These are phyloP conservation scores for Acipenser transmontanus DNA, from an alignment of 2,797 vertebrate species.

Conservation along the genomic window DNA sequence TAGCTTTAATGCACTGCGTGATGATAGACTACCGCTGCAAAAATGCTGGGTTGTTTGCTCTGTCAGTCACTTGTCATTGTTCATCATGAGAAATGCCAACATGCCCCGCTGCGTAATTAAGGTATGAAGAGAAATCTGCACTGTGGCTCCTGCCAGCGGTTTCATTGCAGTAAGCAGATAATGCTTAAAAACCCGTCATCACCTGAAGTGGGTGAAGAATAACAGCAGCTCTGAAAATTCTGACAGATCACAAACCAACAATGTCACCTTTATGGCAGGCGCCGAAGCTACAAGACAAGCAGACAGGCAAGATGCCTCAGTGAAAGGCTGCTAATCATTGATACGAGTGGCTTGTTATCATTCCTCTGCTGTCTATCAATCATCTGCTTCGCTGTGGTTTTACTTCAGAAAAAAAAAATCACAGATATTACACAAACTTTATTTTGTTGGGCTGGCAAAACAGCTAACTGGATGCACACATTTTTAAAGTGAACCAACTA, in stretches of 20 bases:
- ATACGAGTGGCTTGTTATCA: conserved; percentile 63
- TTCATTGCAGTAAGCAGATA: background rate
- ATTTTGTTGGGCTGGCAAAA: no score
- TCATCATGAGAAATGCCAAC: background rate
- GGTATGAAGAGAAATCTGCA: background rate
- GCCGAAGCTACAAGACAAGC: conserved; percentile 10
- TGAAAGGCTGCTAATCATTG: conserved; percentile 35
- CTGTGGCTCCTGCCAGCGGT: background rate
- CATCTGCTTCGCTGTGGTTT: conserved; percentile 28
- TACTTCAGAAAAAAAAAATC: no score
- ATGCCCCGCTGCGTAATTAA: background rate
- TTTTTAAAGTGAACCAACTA: no score
- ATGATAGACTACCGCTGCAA: no score
- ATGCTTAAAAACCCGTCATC: background rate
- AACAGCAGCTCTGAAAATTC: conserved; percentile 41
- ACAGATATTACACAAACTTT: no score
- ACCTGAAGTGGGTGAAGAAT: conserved; percentile 1
- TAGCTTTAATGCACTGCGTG: no score
- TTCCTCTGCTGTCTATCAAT: conserved; percentile 66
- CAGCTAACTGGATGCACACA: no score
- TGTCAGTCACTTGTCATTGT: conserved; percentile 12
- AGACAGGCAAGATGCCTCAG: conserved; percentile 15
- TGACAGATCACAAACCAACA: conserved; percentile 62
- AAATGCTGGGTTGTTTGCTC: conserved; percentile 14
- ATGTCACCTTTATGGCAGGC: conserved; percentile 26